Conservation (phyloP, 1,140 invertebrate genomes). For the Orussus abietinus region DNA sequence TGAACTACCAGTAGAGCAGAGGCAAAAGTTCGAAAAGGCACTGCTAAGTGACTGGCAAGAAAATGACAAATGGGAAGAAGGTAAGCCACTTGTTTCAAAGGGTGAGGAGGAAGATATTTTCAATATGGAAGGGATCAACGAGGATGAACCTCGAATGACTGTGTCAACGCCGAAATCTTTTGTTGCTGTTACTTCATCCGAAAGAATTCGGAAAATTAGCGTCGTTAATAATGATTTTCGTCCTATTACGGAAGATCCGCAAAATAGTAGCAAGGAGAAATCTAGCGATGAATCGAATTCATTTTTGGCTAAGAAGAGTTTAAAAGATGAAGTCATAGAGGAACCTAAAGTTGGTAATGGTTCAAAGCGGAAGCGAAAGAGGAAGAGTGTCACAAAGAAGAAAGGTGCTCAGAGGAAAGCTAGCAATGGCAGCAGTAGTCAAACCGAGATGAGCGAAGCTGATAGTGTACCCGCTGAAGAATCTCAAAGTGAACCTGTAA, state of each 20-base stretch:
- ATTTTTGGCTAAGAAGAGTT: slow-evolving; percentile 33
- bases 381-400: slow-evolving; percentile 75
- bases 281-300: slow-evolving; percentile 34
- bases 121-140: slow-evolving; percentile 64
- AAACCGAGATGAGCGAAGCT: slow-evolving; percentile 42
- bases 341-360: slow-evolving; percentile 35
- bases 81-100: slow-evolving; percentile 32
- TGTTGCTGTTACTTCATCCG: slow-evolving; percentile 42
- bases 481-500: slow-evolving; percentile 33
- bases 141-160: slow-evolving; percentile 37
- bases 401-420: slow-evolving; percentile 70
- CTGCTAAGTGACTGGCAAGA: slow-evolving; percentile 43
- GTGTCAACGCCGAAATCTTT: slow-evolving; percentile 43
- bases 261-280: slow-evolving; percentile 33
- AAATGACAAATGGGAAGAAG: slow-evolving; percentile 40
- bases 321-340: slow-evolving; percentile 40
- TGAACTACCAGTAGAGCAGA: slow-evolving; percentile 44
- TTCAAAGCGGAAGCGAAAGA: slow-evolving; percentile 71
- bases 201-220: slow-evolving; percentile 47
- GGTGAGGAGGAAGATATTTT: slow-evolving; percentile 60
- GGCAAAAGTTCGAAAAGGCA: slow-evolving; percentile 46
- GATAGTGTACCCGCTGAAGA: slow-evolving; percentile 27
- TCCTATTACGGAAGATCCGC: slow-evolving; percentile 49
- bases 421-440: slow-evolving; percentile 50
- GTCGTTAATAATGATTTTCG: slow-evolving; percentile 61